Percentiles rank a stretch among this genome's conserved stretches.
These are phyloP conservation scores for Melanaphis sacchari DNA, from an alignment of 1,140 invertebrate genomes.

Conservation along the genomic window DNA sequence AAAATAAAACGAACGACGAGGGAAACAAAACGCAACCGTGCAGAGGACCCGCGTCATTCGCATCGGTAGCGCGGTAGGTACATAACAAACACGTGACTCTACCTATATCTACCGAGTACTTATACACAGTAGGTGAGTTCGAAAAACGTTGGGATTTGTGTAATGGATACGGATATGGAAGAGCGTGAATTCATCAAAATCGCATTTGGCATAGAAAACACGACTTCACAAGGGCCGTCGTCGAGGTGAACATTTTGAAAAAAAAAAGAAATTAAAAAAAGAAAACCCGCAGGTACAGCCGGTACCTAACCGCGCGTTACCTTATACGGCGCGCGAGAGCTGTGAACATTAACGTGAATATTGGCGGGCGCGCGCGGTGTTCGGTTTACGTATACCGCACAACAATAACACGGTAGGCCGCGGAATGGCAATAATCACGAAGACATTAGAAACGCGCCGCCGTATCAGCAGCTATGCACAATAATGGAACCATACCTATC, in stretches of 20 bases:
- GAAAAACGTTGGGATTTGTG: not conserved
- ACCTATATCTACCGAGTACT: too few species aligned
- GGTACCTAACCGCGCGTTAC: not conserved
- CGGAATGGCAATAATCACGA: not conserved
- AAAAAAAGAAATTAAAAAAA: not conserved
- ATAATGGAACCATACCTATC: not conserved
- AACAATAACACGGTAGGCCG: not conserved
- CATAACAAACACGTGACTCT: too few species aligned
- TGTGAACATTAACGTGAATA: not conserved
- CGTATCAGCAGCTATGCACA: too few species aligned
- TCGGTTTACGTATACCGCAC: not conserved
- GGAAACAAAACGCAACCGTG: not conserved
- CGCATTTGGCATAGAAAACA: not conserved
- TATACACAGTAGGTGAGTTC: too few species aligned
- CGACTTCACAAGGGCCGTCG: not conserved
- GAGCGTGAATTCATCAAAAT: conserved; percentile 1
- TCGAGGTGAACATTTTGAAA: not conserved
- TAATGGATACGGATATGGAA: not conserved
- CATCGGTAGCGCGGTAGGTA: not conserved
- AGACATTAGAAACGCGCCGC: conserved; percentile 11
- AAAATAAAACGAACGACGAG: not conserved
- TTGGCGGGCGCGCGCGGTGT: not conserved
- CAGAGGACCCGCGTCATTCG: not conserved
- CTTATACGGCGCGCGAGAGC: not conserved
- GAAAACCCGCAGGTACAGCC: not conserved